Conservation (phyloP, 2,888 invertebrate species). For the Leptopilina drosophilae region DNA sequence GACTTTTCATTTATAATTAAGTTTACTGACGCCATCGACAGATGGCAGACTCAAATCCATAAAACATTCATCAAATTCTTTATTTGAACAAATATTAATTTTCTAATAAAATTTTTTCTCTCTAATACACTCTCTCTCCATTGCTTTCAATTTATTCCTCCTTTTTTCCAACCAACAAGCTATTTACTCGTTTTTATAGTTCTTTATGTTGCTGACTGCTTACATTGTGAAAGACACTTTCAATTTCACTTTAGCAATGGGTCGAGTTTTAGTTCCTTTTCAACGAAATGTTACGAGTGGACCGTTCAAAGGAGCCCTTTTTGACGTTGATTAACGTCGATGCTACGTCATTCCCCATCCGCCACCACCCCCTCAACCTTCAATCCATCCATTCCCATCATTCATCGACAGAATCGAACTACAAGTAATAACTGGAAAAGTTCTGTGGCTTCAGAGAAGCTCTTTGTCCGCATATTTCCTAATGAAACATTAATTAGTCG, state of each 20-base stretch:
- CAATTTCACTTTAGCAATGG: constrained; percentile 65
- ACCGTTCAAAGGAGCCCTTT: constrained; percentile 65
- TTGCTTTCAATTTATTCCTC: constrained; percentile 38
- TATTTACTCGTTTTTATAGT: constrained; percentile 58
- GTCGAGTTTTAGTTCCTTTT: constrained; percentile 42
- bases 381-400: constrained; percentile 12
- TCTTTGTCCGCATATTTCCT: constrained; percentile 30
- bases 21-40: too few relatives aligned
- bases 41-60: too few relatives aligned
- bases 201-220: constrained; percentile 55
- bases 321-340: constrained; percentile 65
- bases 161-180: constrained; percentile 38
- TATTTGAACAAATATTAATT: not conserved
- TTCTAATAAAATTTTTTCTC: constrained; percentile 34
- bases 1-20: too few relatives aligned
- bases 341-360: not conserved
- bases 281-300: constrained; percentile 42
- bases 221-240: constrained; percentile 67
- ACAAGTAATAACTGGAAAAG: constrained; percentile 37
- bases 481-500: constrained; percentile 36
- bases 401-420: constrained; percentile 33
- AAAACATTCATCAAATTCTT: too few relatives aligned
- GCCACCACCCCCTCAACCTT: not conserved
- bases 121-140: constrained; percentile 16
- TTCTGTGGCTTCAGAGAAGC: constrained; percentile 31